Evolutionary conservation across 1,140 invertebrate species (phyloP).

Genomic region (Uloborus diversus): DNA sequence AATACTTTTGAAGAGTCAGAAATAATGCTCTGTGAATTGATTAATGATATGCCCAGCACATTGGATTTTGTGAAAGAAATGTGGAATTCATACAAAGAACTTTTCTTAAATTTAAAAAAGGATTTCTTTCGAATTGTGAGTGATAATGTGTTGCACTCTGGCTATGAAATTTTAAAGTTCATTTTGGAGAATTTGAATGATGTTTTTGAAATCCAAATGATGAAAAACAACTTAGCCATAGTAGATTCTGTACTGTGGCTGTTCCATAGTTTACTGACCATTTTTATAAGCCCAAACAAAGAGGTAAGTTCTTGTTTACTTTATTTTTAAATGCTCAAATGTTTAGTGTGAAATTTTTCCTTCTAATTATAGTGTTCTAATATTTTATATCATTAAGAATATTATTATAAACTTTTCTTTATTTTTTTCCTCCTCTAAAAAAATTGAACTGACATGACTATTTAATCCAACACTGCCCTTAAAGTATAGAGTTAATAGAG

Average conservation of each 20-base stretch:
- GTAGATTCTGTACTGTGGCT: neutral
- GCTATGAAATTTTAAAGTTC: conserved; percentile 17
- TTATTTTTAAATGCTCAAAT: neutral
- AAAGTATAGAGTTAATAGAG: too few species aligned
- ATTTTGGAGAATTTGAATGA: conserved; percentile 29
- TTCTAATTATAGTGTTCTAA: neutral
- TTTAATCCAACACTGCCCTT: too few species aligned
- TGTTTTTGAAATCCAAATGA: neutral
- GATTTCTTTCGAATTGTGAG: conserved; percentile 6
- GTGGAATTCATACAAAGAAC: conserved; percentile 23
- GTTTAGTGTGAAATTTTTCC: neutral
- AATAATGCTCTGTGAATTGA: too few species aligned
- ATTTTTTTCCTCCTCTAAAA: too few species aligned
- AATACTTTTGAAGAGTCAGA: too few species aligned
- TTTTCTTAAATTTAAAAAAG: conserved; percentile 1
- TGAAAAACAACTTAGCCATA: neutral
- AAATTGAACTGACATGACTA: too few species aligned
- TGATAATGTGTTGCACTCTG: conserved; percentile 12
- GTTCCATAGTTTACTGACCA: conserved; percentile 18
- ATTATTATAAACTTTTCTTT: neutral
- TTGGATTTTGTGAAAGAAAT: conserved; percentile 22
- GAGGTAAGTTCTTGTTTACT: conserved; percentile 28
- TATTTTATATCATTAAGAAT: neutral
- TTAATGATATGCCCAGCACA: too few species aligned
- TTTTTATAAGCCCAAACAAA: conserved; percentile 8